Conservation (phyloP, 2,888 invertebrate genomes). For the Leistus spinibarbis region DNA sequence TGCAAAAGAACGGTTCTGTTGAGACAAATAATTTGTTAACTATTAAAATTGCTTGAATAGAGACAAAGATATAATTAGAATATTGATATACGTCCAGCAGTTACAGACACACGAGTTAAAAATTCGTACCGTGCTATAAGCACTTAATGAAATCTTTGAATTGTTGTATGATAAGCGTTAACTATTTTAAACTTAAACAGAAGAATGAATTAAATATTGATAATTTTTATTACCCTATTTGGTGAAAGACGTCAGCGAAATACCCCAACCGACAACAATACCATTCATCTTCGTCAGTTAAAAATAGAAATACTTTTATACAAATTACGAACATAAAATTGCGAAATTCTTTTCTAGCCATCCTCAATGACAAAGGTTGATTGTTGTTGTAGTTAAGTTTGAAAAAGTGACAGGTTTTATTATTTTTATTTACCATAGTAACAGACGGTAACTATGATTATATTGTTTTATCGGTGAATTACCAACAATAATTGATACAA, state of each 20-base stretch:
- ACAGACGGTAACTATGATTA: no score
- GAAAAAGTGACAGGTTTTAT: no score
- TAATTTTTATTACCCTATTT: neutral
- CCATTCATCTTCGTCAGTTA: constrained; percentile 16
- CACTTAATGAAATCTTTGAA: constrained; percentile 17
- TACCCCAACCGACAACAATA: constrained; percentile 23
- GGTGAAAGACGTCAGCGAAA: constrained; percentile 17
- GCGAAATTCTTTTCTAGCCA: neutral
- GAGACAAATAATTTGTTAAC: no score
- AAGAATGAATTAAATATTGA: constrained; percentile 21
- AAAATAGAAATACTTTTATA: constrained; percentile 9
- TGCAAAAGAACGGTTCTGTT: neutral
- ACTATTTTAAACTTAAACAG: constrained; percentile 12
- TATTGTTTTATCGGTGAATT: no score
- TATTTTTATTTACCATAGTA: no score
- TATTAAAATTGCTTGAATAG: neutral
- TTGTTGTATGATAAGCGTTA: neutral
- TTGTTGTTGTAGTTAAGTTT: no score
- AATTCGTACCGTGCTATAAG: no score
- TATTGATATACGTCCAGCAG: no score
- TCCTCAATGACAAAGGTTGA: neutral
- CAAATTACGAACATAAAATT: neutral
- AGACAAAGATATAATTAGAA: neutral
- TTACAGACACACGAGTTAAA: no score
- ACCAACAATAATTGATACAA: no score